These are phyloP conservation scores for Pyralis farinalis DNA, from an alignment of 2,888 invertebrate genomes.

Conservation along the genomic window DNA sequence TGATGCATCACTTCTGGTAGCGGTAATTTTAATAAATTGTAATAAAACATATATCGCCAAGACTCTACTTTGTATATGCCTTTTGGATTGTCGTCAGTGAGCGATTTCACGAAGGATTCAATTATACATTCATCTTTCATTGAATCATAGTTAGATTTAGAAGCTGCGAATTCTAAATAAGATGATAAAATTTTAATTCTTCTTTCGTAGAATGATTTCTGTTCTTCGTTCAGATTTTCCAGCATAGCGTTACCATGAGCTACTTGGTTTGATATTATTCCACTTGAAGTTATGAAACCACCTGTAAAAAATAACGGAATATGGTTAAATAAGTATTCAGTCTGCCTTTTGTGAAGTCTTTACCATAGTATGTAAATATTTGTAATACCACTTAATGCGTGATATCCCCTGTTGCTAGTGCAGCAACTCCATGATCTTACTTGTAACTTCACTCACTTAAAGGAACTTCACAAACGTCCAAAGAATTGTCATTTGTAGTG, in stretches of 20 bases:
- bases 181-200: slow-evolving; percentile 84
- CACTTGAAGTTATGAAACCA: slow-evolving; percentile 86
- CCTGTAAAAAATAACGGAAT: no score
- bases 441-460: no score
- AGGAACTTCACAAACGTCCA: no score
- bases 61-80: slow-evolving; percentile 85
- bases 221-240: slow-evolving; percentile 82
- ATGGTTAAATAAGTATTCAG: no score
- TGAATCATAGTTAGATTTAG: slow-evolving; percentile 62
- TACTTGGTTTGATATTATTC: slow-evolving; percentile 84
- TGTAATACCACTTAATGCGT: no score
- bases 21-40: slow-evolving; percentile 82
- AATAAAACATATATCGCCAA: slow-evolving; percentile 84
- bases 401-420: no score
- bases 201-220: slow-evolving; percentile 82
- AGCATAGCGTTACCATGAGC: slow-evolving; percentile 84
- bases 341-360: no score
- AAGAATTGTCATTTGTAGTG: no score
- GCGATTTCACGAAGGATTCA: slow-evolving; percentile 81
- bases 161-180: slow-evolving; percentile 75
- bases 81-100: slow-evolving; percentile 81
- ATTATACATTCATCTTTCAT: slow-evolving; percentile 80
- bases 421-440: no score
- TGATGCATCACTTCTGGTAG: slow-evolving; percentile 79
- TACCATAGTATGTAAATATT: no score